Percentiles rank a stretch among this genome's conserved stretches.
These are phyloP conservation scores for Bombyx mandarina DNA, from an alignment of 1,140 invertebrate species.

Conservation along the genomic window DNA sequence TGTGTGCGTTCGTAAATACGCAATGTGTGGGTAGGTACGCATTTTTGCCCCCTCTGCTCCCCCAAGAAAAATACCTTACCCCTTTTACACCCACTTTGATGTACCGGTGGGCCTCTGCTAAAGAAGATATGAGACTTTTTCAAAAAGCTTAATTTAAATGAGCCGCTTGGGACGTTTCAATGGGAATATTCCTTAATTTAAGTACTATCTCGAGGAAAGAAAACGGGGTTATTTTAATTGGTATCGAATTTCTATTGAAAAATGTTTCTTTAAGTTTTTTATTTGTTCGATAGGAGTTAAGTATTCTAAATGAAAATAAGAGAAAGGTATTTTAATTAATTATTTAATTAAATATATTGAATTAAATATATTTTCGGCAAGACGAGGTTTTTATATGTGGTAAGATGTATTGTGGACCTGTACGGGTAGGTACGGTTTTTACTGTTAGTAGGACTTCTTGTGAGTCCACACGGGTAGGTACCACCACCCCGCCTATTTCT, in stretches of 20 bases:
- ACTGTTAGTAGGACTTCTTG: too few relatives aligned
- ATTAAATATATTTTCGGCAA: too few relatives aligned
- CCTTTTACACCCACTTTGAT: conserved; percentile 62
- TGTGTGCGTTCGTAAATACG: conserved; percentile 66
- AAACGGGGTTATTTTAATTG: conserved; percentile 57
- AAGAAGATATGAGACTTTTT: conserved; percentile 71
- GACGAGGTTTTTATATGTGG: too few relatives aligned
- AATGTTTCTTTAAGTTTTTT: conserved; percentile 3
- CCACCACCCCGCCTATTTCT: too few relatives aligned
- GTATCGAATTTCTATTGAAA: conserved; percentile 66
- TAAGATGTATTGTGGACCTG: too few relatives aligned
- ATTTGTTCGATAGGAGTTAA: too few relatives aligned
- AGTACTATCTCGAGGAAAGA: conserved; percentile 58
- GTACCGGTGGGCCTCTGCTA: conserved; percentile 61
- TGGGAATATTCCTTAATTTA: conserved; percentile 66
- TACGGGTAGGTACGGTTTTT: too few relatives aligned
- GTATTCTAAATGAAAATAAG: too few relatives aligned
- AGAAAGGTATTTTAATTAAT: too few relatives aligned
- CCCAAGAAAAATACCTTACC: conserved; percentile 67
- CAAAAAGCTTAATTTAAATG: conserved; percentile 71
- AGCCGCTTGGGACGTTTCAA: conserved; percentile 59
- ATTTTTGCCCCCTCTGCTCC: conserved; percentile 49
- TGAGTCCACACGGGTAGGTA: too few relatives aligned
- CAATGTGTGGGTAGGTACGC: conserved; percentile 63
- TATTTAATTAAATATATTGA: too few relatives aligned